Evolutionary conservation across 2,797 vertebrate genomes (phyloP), one percentile per base, ranked within the genome.

Genomic region (Hydrophis major): DNA sequence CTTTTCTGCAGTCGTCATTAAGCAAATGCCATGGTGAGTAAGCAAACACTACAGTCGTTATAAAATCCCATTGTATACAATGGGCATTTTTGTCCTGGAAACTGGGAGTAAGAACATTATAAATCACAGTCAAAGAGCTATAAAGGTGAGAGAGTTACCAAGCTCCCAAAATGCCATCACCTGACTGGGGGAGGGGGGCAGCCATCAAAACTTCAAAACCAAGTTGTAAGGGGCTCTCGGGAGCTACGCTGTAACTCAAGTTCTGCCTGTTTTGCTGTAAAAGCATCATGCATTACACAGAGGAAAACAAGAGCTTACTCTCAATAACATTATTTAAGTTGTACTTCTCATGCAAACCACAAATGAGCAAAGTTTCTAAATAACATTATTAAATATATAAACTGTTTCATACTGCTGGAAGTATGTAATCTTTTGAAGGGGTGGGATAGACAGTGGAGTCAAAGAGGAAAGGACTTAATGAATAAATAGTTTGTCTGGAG

Each of bases 351-450:
- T 27, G 11, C 16, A 93, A 91, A 14, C 8, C 78, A 42, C 60
- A 86, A 83, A 90, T 2, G 74, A 47, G 22, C 37, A 89, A 94
- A 93, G 89, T n/a, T 28, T 89, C 37, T 42, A 94, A 22, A 5
- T 10, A 37, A 27, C 60, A 25, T 27, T 0, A 89, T 37, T 55
- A 92, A 74, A 37, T 59, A 90, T 61, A 93, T 60, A 89, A 57
- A 53, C 13, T 32, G 32, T 78, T 94, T n/a, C 32, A 53, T 78
- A 47, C 37, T 83, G 74, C 74, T 83, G 74, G 74, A 47, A 83
- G 42, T 47, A 20, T 47, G 74, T 47, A 47, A 83, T 18, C 69
- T 74, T 74, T 74, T 74, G 22, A 5, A 2, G 37, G 42, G 74
- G 10, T 25, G 20, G 74, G 20, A 22, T 22, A 42, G 74, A 25